Evolutionary conservation across 2,113 vertebrate genomes (phyloP).

Genomic region (Pelobates fuscus): DNA sequence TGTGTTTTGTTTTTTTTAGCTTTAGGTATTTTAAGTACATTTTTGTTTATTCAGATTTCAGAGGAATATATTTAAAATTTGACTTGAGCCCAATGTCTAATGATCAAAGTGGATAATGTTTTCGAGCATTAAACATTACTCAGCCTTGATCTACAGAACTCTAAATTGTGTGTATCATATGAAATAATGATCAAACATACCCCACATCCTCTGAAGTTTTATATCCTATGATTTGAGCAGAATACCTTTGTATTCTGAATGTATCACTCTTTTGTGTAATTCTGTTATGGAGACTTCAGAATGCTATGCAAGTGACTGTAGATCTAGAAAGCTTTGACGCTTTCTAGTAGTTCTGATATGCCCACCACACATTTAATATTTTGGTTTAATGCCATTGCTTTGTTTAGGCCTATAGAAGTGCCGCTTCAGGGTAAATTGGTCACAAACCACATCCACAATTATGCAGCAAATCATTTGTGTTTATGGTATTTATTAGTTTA

Average conservation of each 20-base stretch:
- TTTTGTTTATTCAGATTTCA: conserved; percentile 15
- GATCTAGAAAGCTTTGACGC: neutral
- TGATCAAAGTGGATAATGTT: conserved; percentile 36
- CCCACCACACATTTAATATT: neutral
- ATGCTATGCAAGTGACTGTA: neutral
- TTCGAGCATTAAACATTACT: conserved; percentile 44
- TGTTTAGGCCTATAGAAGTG: too few relatives aligned
- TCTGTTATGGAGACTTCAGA: neutral
- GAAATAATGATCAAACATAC: conserved; percentile 23
- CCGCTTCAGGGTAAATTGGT: too few relatives aligned
- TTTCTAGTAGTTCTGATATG: neutral
- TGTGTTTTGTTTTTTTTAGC: too few relatives aligned
- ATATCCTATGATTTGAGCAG: neutral
- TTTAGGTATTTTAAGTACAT: conserved; percentile 13
- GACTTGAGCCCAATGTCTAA: conserved; percentile 25
- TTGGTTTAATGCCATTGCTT: too few relatives aligned
- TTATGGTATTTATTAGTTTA: too few relatives aligned
- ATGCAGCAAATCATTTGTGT: too few relatives aligned
- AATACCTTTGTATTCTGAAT: conserved; percentile 15
- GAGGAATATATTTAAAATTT: conserved; percentile 12
- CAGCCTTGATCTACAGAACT: conserved; percentile 30
- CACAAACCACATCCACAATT: too few relatives aligned
- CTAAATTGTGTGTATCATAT: conserved; percentile 8
- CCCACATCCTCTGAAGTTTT: neutral
- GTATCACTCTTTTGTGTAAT: neutral